Evolutionary conservation across 2,888 invertebrate genomes (phyloP).

Genomic region (Caenorhabditis imperialis): DNA sequence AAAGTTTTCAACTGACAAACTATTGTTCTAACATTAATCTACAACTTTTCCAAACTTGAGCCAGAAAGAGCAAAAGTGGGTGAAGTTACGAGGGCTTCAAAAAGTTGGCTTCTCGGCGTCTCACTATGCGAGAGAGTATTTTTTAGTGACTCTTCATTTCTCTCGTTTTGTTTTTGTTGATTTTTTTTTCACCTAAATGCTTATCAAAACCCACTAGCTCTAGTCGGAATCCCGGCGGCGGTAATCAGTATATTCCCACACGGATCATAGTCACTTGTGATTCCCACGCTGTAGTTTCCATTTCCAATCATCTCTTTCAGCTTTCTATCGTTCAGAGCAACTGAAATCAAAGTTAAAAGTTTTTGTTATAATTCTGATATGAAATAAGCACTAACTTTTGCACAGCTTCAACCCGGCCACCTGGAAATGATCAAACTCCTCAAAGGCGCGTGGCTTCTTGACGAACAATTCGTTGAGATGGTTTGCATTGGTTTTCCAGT

Average conservation of each 20-base stretch:
- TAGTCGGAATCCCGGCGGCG: conserved; percentile 15
- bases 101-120: too few relatives aligned
- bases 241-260: conserved; percentile 31
- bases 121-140: too few relatives aligned
- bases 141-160: too few relatives aligned
- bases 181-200: too few relatives aligned
- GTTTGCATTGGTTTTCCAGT: conserved; percentile 29
- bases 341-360: conserved; percentile 8
- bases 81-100: too few relatives aligned
- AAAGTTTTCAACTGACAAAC: too few relatives aligned
- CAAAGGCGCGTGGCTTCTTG: conserved; percentile 5
- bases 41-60: too few relatives aligned
- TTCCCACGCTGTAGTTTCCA: conserved; percentile 24
- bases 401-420: conserved; percentile 25
- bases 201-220: too few relatives aligned
- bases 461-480: conserved; percentile 33
- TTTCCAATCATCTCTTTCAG: conserved; percentile 6
- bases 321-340: conserved; percentile 7
- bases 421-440: conserved; percentile 29
- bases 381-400: conserved; percentile 2
- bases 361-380: not conserved
- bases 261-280: conserved; percentile 33
- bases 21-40: too few relatives aligned
- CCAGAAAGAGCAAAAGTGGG: too few relatives aligned
- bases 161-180: too few relatives aligned